These are phyloP conservation scores for Drosophila subsilvestris DNA, from an alignment of 2,888 invertebrate genomes.

Conservation along the genomic window DNA sequence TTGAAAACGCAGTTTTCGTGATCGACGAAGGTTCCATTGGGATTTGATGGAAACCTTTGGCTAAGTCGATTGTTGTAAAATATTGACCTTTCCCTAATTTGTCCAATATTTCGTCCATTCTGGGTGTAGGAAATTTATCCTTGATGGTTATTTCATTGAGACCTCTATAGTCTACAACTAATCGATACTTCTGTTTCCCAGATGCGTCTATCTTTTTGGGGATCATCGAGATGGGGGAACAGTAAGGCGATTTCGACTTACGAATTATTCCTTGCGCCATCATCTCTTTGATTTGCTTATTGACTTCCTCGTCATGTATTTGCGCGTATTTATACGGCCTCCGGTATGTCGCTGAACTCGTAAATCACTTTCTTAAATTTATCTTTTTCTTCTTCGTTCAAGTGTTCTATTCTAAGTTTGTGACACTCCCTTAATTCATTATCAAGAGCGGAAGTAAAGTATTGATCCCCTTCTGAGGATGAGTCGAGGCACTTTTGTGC, in stretches of 20 bases:
- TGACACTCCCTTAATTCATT: too few relatives aligned
- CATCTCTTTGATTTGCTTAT: neutral
- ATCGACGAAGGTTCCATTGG: conserved; percentile 9
- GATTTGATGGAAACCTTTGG: conserved; percentile 14
- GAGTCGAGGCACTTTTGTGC: too few relatives aligned
- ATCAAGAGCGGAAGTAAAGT: too few relatives aligned
- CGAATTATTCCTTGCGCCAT: neutral
- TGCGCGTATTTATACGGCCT: neutral
- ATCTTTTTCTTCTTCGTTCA: too few relatives aligned
- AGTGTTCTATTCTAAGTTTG: too few relatives aligned
- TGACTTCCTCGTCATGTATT: neutral
- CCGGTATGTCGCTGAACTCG: neutral
- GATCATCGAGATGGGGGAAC: neutral
- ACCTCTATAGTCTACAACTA: conserved; percentile 30
- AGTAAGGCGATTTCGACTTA: conserved; percentile 3
- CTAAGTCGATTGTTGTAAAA: conserved; percentile 6
- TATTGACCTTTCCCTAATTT: conserved; percentile 3
- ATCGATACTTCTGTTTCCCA: conserved; percentile 21
- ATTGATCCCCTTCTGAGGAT: too few relatives aligned
- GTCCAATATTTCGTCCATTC: conserved; percentile 18
- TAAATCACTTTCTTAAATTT: neutral
- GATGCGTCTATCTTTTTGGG: neutral
- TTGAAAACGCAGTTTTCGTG: conserved; percentile 18
- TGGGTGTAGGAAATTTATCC: conserved; percentile 22
- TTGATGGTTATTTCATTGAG: conserved; percentile 21